Evolutionary conservation across 2,113 vertebrate genomes (phyloP).

Genomic region (Anguilla japonica): DNA sequence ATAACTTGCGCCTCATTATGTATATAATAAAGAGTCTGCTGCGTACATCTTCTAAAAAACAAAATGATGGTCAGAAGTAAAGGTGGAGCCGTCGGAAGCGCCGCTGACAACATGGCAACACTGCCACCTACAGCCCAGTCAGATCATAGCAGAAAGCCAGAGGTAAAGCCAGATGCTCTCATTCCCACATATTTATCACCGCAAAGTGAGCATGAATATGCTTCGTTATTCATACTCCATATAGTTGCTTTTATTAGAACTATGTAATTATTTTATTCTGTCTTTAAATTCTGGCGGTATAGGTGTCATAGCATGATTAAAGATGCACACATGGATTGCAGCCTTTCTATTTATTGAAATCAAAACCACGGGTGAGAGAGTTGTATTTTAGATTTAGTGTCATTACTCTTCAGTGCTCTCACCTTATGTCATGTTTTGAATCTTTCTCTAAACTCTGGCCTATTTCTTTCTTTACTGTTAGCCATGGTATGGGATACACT

Average conservation of each 20-base stretch:
- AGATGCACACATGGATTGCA: neutral
- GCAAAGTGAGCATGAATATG: constrained; percentile 29
- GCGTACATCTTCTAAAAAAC: constrained; percentile 62
- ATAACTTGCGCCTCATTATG: constrained; percentile 90
- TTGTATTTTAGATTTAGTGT: too few species aligned
- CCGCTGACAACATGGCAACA: constrained; percentile 63
- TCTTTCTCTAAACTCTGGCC: neutral
- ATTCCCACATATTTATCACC: constrained; percentile 40
- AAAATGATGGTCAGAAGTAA: constrained; percentile 71
- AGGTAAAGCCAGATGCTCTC: constrained; percentile 33
- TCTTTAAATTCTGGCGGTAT: neutral
- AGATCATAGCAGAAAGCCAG: neutral
- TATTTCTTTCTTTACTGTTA: neutral
- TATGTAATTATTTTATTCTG: neutral
- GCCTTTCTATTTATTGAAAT: neutral
- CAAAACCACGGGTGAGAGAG: neutral
- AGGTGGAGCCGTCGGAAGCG: constrained; percentile 46
- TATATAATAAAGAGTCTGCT: constrained; percentile 88
- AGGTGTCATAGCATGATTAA: neutral
- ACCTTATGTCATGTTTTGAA: too few species aligned
- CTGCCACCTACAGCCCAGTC: constrained; percentile 83
- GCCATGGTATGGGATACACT: neutral
- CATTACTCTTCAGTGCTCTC: too few species aligned
- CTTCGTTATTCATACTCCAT: constrained; percentile 25
- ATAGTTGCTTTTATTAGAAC: constrained; percentile 24